Evolutionary conservation across 2,113 vertebrate genomes (phyloP), one percentile per base, ranked within the genome.

Genomic region (Panthera tigris): DNA sequence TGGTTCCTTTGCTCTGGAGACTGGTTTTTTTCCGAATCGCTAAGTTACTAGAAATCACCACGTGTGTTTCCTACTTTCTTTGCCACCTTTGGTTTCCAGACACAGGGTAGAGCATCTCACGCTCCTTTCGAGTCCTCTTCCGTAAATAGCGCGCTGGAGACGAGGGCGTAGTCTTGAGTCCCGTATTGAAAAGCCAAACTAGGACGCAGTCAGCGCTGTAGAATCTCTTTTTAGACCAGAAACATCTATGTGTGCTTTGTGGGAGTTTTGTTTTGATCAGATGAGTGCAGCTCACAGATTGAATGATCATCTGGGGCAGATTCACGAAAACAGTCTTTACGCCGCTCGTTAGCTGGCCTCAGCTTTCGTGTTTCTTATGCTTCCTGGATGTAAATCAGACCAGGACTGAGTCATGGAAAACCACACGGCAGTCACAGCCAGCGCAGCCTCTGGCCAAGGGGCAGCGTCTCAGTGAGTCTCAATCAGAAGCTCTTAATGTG

Each of bases 221-320:
- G 63, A 45, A 79, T 66, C 85, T 88, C 69, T 95, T 65, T 74
- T 89, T 36, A 79, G 55, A 94, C 23, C 45, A 86, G 87, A 92
- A 85, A 48, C 88, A 61, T 97, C 69, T 94, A 96, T n/a, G 61
- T 81, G 19, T 78, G 39, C 82, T 79, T 83, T 66, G 36, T 86
- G n/a, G 85, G 95, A 79, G 36, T 94, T 97, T 93, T 93, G 68
- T 94, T 94, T 95, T 85, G 25, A 91, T 94, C 86, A 65, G 52
- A 91, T 93, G n/a, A 89, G 45, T 66, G 5, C 31, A 94, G 39
- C 45, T 88, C 92, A 69, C 2, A 71, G 76, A 95, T 90, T 88
- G 87, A 94, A 88, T 91, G 81, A 97, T 80, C 55, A 61, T 91
- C 29, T 23, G 19, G 33, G 66, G 18, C 25, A 92, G 4, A 91